A percentile compares a stretch with the other conserved stretches of the same genome.
phyloP scores from a whole-genome alignment of 2,797 vertebrate genomes.

The Propithecus perrieri region DNA sequence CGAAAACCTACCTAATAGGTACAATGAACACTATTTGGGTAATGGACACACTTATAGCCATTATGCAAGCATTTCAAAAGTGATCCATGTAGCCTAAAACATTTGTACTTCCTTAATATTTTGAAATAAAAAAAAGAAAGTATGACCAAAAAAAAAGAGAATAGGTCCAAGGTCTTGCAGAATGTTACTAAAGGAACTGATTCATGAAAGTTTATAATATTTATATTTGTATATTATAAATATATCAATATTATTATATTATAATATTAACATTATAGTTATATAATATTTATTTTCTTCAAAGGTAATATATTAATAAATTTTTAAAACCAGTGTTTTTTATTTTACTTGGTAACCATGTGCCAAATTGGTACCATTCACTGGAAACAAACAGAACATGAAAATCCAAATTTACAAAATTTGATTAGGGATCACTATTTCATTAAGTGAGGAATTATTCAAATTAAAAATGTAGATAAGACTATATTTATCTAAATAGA shows the following conservation, averaged over 20 bases:
- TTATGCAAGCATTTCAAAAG: too few relatives aligned
- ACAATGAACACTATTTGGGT: too few relatives aligned
- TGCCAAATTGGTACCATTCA: neutral
- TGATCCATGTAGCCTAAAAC: too few relatives aligned
- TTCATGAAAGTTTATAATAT: neutral
- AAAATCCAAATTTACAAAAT: neutral
- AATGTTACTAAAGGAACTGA: neutral
- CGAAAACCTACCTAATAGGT: too few relatives aligned
- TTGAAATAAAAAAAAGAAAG: neutral
- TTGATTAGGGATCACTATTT: neutral
- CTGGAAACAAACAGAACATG: neutral
- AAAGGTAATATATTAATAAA: neutral
- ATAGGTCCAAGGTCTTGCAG: neutral
- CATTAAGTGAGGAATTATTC: neutral
- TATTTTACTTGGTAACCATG: neutral
- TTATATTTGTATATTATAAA: neutral
- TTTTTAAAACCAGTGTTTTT: neutral
- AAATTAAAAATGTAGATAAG: neutral
- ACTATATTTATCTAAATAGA: neutral
- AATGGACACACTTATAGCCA: too few relatives aligned
- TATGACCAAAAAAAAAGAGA: neutral
- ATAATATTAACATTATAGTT: too few relatives aligned
- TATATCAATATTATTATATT: too few relatives aligned
- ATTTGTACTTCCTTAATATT: too few relatives aligned
- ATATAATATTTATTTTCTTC: neutral